Percentiles rank a stretch among this genome's conserved stretches.
Conservation (phyloP, 2,797 vertebrate species). For the Syngnathus acus region DNA sequence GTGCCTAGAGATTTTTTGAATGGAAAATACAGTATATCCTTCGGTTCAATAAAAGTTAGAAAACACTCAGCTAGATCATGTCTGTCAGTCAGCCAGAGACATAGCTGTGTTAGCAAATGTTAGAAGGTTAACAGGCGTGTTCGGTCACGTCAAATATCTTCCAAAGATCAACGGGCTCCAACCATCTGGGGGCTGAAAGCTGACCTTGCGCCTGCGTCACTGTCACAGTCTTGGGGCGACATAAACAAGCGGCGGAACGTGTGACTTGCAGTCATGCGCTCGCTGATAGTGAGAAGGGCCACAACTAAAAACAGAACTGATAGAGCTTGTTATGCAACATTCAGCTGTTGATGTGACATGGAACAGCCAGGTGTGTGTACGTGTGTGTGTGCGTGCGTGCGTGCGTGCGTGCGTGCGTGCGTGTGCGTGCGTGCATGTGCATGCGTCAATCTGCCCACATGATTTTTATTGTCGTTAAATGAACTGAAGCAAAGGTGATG, state of each 20-base stretch:
- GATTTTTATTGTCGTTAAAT: neutral
- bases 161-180: neutral
- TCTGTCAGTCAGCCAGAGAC: neutral
- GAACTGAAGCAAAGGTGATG: neutral
- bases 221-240: neutral
- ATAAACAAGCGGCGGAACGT: neutral
- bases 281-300: neutral
- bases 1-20: neutral
- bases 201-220: neutral
- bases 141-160: neutral
- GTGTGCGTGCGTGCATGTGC: neutral
- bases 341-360: slow-evolving; percentile 34
- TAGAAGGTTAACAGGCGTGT: neutral
- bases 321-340: slow-evolving; percentile 45
- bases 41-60: neutral
- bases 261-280: slow-evolving; percentile 4
- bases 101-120: neutral
- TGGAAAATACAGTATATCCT: neutral
- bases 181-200: neutral
- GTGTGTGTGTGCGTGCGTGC: neutral
- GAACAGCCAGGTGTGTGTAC: neutral
- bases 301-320: slow-evolving; percentile 8
- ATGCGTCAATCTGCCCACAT: neutral
- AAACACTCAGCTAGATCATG: neutral
- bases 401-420: neutral